A percentile compares a stretch with the other conserved stretches of the same genome.
Conservation (phyloP, 2,797 vertebrate species). For the Florisuga fusca region DNA sequence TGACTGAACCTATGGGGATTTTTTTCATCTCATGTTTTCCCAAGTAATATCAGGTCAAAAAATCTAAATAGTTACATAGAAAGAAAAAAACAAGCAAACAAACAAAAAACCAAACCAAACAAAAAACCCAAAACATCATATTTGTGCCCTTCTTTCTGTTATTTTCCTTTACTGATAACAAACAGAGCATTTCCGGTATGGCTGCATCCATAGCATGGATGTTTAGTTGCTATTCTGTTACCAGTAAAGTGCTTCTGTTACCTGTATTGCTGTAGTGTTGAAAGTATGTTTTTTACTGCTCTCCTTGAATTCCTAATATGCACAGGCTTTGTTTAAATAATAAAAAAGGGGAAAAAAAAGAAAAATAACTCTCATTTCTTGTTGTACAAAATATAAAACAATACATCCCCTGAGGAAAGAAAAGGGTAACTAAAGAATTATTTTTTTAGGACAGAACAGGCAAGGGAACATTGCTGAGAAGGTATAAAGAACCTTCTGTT, state of each 20-base stretch:
- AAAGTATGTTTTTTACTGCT: background rate
- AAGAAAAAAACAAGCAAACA: too few relatives aligned
- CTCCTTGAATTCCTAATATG: background rate
- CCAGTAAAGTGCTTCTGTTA: background rate
- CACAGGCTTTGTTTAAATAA: background rate
- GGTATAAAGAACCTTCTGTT: background rate
- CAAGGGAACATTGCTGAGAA: slow-evolving; percentile 10
- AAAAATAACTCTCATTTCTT: background rate
- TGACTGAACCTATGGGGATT: background rate
- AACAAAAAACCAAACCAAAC: too few relatives aligned
- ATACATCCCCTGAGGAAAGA: background rate
- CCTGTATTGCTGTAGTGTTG: accelerated
- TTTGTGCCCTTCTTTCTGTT: background rate
- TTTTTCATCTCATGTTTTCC: background rate
- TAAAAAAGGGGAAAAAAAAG: background rate
- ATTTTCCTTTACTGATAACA: background rate
- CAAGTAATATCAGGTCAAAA: background rate
- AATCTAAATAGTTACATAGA: background rate
- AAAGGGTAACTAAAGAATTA: background rate
- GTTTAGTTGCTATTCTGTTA: background rate
- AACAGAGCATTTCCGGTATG: background rate
- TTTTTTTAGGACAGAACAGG: background rate
- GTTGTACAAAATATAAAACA: background rate
- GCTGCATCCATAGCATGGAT: background rate
- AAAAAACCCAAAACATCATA: background rate